Conservation (phyloP, 2,797 vertebrate species). For the Lates japonicus region DNA sequence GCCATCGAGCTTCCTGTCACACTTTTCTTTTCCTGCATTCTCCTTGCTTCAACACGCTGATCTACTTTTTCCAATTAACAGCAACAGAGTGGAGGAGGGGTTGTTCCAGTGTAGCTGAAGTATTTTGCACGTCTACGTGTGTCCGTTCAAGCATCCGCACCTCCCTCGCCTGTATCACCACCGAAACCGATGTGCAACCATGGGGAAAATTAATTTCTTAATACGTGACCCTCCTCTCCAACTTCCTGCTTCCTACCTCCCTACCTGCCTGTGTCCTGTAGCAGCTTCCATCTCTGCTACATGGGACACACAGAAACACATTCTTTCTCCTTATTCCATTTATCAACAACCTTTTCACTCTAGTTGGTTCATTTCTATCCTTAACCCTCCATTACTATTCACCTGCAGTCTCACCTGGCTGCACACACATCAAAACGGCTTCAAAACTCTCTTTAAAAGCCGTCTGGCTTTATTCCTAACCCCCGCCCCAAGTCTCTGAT, state of each 20-base stretch:
- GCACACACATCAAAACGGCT: constrained; percentile 53
- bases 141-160: constrained; percentile 34
- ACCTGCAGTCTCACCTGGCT: constrained; percentile 62
- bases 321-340: constrained; percentile 11
- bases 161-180: constrained; percentile 20
- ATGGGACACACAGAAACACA: constrained; percentile 9
- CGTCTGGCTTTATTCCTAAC: constrained; percentile 15
- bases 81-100: constrained; percentile 16
- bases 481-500: constrained; percentile 23
- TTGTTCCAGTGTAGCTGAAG: constrained; percentile 8
- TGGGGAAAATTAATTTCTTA: constrained; percentile 72
- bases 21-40: background rate
- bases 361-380: background rate
- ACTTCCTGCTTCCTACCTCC: constrained; percentile 1
- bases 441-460: constrained; percentile 38
- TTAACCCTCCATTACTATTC: constrained; percentile 52
- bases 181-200: constrained; percentile 60
- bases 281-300: constrained; percentile 17
- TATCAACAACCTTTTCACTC: constrained; percentile 19
- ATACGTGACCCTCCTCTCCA: constrained; percentile 31
- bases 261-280: constrained; percentile 19
- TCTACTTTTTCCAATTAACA: constrained; percentile 41
- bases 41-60: constrained; percentile 12
- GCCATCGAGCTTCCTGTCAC: constrained; percentile 26
- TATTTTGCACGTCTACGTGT: constrained; percentile 24